Evolutionary conservation across 2,797 vertebrate species (phyloP).

Genomic region (Fundulus diaphanus): DNA sequence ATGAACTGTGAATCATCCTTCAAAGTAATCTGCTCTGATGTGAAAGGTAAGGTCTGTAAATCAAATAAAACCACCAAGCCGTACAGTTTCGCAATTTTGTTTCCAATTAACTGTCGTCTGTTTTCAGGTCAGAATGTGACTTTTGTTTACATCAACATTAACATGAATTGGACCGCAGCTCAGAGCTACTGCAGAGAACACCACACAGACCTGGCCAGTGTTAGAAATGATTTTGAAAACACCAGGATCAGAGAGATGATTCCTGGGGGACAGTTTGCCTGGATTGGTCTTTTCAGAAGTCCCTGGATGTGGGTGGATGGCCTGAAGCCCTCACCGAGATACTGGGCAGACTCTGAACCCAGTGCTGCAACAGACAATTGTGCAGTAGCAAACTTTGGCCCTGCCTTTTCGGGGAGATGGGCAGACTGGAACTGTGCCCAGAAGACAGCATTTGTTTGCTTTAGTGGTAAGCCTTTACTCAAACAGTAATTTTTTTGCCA

Average conservation of each 20-base stretch:
- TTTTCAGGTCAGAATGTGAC: background rate
- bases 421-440: background rate
- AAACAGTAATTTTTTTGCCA: too few species aligned
- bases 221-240: conserved; percentile 9
- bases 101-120: background rate
- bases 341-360: conserved; percentile 1
- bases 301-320: conserved; percentile 51
- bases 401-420: too few species aligned
- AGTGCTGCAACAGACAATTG: fast-evolving
- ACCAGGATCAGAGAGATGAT: background rate
- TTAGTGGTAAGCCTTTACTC: background rate
- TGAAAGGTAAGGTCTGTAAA: background rate
- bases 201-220: conserved; percentile 21
- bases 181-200: background rate
- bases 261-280: fast-evolving
- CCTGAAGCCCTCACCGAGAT: conserved; percentile 1
- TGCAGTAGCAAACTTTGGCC: background rate
- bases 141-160: background rate
- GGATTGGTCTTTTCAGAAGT: conserved; percentile 54
- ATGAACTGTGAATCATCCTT: background rate
- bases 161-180: conserved; percentile 1
- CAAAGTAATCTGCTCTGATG: background rate
- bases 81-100: too few species aligned
- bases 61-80: background rate
- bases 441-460: background rate